Conservation (phyloP, 2,888 invertebrate genomes). For the Psylliodes chrysocephalus region DNA sequence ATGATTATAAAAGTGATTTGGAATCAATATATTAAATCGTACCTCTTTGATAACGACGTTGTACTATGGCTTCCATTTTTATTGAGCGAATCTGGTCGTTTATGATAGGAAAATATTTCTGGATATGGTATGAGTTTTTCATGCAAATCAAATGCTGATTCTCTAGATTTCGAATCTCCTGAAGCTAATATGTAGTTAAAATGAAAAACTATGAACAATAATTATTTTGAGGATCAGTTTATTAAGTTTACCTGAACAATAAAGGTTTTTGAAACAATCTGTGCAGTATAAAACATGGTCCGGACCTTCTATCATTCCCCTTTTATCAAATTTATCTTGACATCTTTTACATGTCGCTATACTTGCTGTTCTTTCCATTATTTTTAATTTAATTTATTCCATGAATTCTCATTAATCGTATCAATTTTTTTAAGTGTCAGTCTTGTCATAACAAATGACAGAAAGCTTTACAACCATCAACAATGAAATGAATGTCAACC, state of each 20-base stretch:
- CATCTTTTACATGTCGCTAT: slow-evolving; percentile 41
- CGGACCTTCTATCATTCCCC: slow-evolving; percentile 41
- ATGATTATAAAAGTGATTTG: too few relatives aligned
- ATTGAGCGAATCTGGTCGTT: not conserved
- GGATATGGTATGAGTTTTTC: slow-evolving; percentile 46
- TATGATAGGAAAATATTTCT: slow-evolving; percentile 40
- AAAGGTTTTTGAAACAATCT: slow-evolving; percentile 45
- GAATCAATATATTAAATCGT: too few relatives aligned
- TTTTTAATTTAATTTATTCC: not conserved
- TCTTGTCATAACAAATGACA: too few relatives aligned
- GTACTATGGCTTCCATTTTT: slow-evolving; percentile 33
- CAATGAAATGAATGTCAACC: too few relatives aligned
- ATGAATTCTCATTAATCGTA: not conserved
- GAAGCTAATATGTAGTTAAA: slow-evolving; percentile 29
- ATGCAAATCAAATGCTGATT: slow-evolving; percentile 9
- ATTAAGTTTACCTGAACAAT: slow-evolving; percentile 42
- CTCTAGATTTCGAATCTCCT: slow-evolving; percentile 30
- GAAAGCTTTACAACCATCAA: too few relatives aligned
- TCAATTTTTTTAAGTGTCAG: not conserved
- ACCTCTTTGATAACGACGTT: slow-evolving; percentile 48
- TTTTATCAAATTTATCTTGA: slow-evolving; percentile 37
- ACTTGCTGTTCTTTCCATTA: slow-evolving; percentile 28
- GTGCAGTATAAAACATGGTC: slow-evolving; percentile 43
- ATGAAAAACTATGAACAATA: too few relatives aligned
- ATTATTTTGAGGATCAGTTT: too few relatives aligned